These are phyloP conservation scores for Drosophila siamana DNA, from an alignment of 2,888 invertebrate genomes.

Conservation along the genomic window DNA sequence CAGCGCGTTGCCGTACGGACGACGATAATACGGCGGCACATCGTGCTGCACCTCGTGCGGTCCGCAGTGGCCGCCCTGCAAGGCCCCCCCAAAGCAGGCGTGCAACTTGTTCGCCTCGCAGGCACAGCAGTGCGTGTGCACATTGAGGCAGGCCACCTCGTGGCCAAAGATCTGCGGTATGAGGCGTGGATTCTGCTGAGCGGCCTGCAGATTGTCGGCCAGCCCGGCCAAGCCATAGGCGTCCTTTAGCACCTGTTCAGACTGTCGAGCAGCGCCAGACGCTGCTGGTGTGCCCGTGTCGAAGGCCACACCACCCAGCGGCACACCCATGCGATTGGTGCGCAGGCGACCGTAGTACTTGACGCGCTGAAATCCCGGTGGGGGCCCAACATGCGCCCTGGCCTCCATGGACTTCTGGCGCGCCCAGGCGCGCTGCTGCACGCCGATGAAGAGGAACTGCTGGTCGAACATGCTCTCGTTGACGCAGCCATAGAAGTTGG, in stretches of 20 bases:
- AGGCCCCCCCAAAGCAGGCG: slow-evolving; percentile 36
- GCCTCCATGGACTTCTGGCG: neutral
- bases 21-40: slow-evolving; percentile 33
- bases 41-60: slow-evolving; percentile 33
- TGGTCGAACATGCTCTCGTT: slow-evolving; percentile 44
- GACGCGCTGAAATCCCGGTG: slow-evolving; percentile 51
- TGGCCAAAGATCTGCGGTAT: slow-evolving; percentile 44
- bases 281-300: slow-evolving; percentile 18
- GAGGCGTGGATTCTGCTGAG: slow-evolving; percentile 14
- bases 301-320: slow-evolving; percentile 58
- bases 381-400: slow-evolving; percentile 8
- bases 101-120: slow-evolving; percentile 26
- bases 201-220: slow-evolving; percentile 41
- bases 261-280: neutral
- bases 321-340: slow-evolving; percentile 58
- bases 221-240: slow-evolving; percentile 52
- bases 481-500: neutral
- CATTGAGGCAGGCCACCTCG: slow-evolving; percentile 21
- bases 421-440: slow-evolving; percentile 33
- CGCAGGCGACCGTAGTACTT: slow-evolving; percentile 47
- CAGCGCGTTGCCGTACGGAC: slow-evolving; percentile 9
- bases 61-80: slow-evolving; percentile 18
- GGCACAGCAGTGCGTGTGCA: slow-evolving; percentile 10
- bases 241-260: slow-evolving; percentile 10
- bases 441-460: slow-evolving; percentile 51